Evolutionary conservation across 2,113 vertebrate genomes (phyloP).

Genomic region (Sinocyclocheilus anophthalmus): DNA sequence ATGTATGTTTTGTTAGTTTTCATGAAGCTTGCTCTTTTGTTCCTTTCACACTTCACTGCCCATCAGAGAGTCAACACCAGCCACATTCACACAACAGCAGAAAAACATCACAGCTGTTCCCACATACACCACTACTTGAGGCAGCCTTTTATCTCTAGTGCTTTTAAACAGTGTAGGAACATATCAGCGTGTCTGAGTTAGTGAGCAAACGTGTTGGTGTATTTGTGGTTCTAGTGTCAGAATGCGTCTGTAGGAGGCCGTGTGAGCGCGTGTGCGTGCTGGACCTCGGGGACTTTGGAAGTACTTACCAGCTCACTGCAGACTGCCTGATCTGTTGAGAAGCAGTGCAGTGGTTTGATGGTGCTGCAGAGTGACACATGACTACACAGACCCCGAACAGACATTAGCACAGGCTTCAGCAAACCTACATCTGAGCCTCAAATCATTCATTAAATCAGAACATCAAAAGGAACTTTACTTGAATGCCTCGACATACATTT

Average conservation of each 20-base stretch:
- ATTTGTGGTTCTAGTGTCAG: constrained; percentile 34
- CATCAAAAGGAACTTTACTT: constrained; percentile 99
- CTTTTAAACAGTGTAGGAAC: constrained; percentile 11
- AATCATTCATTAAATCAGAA: constrained; percentile 99
- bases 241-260: constrained; percentile 35
- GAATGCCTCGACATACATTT: constrained; percentile 94
- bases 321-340: constrained; percentile 68
- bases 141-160: constrained; percentile 1
- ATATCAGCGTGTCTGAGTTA: neutral
- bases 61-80: constrained; percentile 35
- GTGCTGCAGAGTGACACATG: constrained; percentile 89
- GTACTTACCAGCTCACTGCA: constrained; percentile 66
- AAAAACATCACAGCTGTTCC: constrained; percentile 45
- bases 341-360: constrained; percentile 80
- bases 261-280: constrained; percentile 43
- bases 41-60: constrained; percentile 46
- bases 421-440: constrained; percentile 78
- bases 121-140: neutral
- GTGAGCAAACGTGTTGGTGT: constrained; percentile 39
- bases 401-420: constrained; percentile 91
- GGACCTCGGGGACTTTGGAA: constrained; percentile 75
- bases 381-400: constrained; percentile 80
- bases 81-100: constrained; percentile 25
- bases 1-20: constrained; percentile 1
- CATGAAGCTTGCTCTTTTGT: neutral